phyloP scores from a whole-genome alignment of 1,140 invertebrate genomes.

The Lepidurus apus region DNA sequence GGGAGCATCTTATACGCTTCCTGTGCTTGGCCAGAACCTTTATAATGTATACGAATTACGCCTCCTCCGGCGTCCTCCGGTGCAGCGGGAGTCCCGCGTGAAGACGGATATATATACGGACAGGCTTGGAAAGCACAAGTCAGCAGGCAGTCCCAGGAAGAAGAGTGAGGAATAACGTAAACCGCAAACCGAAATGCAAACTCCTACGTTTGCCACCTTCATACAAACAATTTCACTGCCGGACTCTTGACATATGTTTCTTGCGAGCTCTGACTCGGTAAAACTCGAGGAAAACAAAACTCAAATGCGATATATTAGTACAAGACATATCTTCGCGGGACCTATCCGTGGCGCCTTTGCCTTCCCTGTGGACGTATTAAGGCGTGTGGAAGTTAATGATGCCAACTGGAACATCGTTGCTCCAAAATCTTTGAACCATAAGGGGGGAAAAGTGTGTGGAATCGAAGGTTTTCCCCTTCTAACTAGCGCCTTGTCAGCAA shows the following conservation, averaged over 20 bases:
- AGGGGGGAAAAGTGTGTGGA: neutral
- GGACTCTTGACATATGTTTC: constrained; percentile 1
- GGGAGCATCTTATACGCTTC: neutral
- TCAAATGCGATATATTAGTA: neutral
- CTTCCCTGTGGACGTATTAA: constrained; percentile 4
- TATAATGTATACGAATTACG: constrained; percentile 1
- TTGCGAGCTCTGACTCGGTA: neutral
- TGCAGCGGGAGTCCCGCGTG: neutral
- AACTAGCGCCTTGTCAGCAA: neutral
- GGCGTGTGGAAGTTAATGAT: neutral
- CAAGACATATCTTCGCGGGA: no score
- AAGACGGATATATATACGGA: neutral
- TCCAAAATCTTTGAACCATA: neutral
- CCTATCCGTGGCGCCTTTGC: no score
- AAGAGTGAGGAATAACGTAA: constrained; percentile 1
- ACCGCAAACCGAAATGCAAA: constrained; percentile 17
- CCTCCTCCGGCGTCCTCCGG: neutral
- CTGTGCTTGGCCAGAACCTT: neutral
- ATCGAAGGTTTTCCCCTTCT: neutral
- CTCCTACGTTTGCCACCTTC: neutral
- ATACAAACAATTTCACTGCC: neutral
- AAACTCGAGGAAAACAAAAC: neutral
- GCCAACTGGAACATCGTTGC: neutral
- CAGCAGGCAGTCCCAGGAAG: constrained; percentile 5
- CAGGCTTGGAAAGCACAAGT: neutral